Base-by-base conservation (phyloP, 2,113 vertebrate species). In the Nothobranchius kuhntae region DNA sequence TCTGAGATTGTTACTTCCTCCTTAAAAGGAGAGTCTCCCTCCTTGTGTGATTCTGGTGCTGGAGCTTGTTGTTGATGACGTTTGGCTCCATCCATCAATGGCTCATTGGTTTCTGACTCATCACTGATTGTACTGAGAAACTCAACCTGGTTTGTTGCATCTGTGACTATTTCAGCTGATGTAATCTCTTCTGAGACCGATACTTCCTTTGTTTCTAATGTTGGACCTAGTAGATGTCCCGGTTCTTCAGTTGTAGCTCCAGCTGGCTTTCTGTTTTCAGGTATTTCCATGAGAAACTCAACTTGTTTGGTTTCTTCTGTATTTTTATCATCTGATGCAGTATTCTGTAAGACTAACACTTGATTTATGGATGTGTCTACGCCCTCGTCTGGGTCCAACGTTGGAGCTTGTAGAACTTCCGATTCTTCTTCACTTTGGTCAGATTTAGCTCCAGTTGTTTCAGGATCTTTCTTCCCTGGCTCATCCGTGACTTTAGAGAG, bases 381-480 rank as follows among this genome's bases (percentile, higher is more conserved):
- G 9, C 38, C 9, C 38, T 40, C 9, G 9, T 40, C 38, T 9
- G 9, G 3, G 7, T 40, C 38, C 9, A 40, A 40, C 9, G 38
- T 40, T 40, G 38, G 38, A 40, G 17, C 12, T 30, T 47, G 55
- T 56, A 52, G 26, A 52, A 10, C 8, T 2, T 61, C 52, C 54
- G 44, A 4, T 35, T 9, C 53, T 53, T 59, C 44, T 47, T 14
- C 56, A n/a, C 7, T 9, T 40, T 1, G 30, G 30, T 62, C 60
- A 7, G 6, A 9, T 62, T 38, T 13, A 58, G 9, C n/a, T 17
- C 3, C 10, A 9, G 11, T 15, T 62, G 35, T 21, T 62, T 61
- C 14, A 61, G 36, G 15, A 26, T 88, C 62, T 69, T 78, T 61
- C 53, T 78, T 53, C 59, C 71, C 73, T 73, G 44, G 35, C 46